phyloP scores from a whole-genome alignment of 2,888 invertebrate species.

The Fabriciana adippe region DNA sequence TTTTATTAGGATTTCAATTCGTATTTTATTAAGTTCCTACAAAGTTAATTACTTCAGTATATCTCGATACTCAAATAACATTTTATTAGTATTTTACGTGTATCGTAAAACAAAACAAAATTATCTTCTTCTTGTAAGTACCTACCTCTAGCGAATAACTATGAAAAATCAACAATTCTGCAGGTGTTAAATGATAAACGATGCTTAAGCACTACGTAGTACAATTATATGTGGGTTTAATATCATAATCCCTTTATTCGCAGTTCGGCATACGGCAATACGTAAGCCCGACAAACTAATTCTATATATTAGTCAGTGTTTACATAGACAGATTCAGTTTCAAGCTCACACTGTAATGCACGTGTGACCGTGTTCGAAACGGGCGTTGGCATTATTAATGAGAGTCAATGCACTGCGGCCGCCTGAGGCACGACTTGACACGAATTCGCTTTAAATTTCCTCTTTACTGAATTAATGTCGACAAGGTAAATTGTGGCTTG shows the following conservation, averaged over 20 bases:
- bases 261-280: conserved; percentile 6
- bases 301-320: conserved; percentile 29
- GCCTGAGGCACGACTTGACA: conserved; percentile 44
- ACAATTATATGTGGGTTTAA: conserved; percentile 5
- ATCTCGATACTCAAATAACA: neutral
- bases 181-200: neutral
- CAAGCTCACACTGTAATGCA: conserved; percentile 44
- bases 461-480: conserved; percentile 42
- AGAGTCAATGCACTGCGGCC: conserved; percentile 47
- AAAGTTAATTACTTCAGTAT: neutral
- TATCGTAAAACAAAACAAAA: no score
- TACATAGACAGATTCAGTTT: conserved; percentile 31
- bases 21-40: conserved; percentile 14
- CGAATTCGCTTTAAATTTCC: conserved; percentile 41
- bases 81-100: neutral
- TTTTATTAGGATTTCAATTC: conserved; percentile 29
- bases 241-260: conserved; percentile 9
- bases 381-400: conserved; percentile 50
- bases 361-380: conserved; percentile 44
- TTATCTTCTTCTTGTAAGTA: no score
- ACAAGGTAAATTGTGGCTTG: conserved; percentile 38
- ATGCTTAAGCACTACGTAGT: neutral
- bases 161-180: neutral
- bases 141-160: no score
- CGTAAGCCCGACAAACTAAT: conserved; percentile 20